phyloP scores from a whole-genome alignment of 2,797 vertebrate genomes.

The Cossypha caffra region DNA sequence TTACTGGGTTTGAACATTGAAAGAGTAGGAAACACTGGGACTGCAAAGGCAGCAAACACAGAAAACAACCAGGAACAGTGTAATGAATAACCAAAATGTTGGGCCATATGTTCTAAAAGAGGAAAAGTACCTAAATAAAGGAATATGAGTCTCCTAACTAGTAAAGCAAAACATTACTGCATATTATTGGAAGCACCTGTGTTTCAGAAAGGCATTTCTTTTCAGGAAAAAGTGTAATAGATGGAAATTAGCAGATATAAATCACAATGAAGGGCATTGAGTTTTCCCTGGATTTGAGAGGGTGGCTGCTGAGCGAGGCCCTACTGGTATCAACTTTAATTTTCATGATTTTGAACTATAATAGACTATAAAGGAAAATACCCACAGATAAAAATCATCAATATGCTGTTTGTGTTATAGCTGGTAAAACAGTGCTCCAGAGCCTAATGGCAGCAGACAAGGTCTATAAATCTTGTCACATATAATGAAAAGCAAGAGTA shows the following conservation, averaged over 20 bases:
- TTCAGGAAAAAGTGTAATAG: background rate
- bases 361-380: background rate
- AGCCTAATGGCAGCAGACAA: background rate
- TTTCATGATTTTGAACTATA: background rate
- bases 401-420: background rate
- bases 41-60: background rate
- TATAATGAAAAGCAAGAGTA: background rate
- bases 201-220: background rate
- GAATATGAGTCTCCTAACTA: background rate
- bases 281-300: background rate
- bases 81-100: background rate
- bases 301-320: background rate
- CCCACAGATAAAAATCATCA: background rate
- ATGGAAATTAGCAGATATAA: background rate
- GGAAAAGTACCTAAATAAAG: background rate
- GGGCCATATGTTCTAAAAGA: background rate
- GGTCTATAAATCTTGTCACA: constrained; percentile 9
- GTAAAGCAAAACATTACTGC: background rate
- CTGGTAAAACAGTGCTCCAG: background rate
- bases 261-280: background rate
- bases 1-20: background rate
- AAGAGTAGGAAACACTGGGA: background rate
- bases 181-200: background rate
- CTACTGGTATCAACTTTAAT: background rate
- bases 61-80: background rate